phyloP scores from a whole-genome alignment of 1,140 invertebrate species.

The Neodiprion virginianus region DNA sequence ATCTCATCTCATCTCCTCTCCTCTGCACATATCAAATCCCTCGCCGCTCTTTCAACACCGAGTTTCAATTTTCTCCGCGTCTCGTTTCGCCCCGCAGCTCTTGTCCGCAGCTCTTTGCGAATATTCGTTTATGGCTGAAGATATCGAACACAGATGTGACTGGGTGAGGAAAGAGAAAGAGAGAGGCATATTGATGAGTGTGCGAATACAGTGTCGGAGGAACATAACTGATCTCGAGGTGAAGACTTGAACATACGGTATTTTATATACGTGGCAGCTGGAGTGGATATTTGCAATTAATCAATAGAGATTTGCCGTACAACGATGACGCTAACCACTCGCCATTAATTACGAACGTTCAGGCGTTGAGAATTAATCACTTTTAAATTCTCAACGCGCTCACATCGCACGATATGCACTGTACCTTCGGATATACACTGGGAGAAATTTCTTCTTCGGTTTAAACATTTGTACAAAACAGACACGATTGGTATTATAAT shows the following conservation, averaged over 20 bases:
- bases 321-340: neutral
- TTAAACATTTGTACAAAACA: too few species aligned
- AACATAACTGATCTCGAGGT: neutral
- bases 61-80: too few species aligned
- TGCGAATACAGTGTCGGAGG: neutral
- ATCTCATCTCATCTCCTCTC: too few species aligned
- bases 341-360: neutral
- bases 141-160: neutral
- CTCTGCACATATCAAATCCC: too few species aligned
- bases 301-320: neutral
- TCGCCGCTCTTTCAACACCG: too few species aligned
- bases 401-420: too few species aligned
- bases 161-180: neutral
- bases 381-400: too few species aligned
- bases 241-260: neutral
- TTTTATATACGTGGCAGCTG: neutral
- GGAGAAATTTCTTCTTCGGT: too few species aligned
- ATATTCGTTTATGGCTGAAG: neutral
- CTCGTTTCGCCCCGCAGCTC: neutral
- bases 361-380: too few species aligned
- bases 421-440: too few species aligned
- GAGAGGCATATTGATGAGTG: neutral
- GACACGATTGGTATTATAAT: too few species aligned
- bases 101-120: neutral
- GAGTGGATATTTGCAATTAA: neutral